Evolutionary conservation across 2,888 invertebrate genomes (phyloP).

Genomic region (Pseudolycoriella hygida): DNA sequence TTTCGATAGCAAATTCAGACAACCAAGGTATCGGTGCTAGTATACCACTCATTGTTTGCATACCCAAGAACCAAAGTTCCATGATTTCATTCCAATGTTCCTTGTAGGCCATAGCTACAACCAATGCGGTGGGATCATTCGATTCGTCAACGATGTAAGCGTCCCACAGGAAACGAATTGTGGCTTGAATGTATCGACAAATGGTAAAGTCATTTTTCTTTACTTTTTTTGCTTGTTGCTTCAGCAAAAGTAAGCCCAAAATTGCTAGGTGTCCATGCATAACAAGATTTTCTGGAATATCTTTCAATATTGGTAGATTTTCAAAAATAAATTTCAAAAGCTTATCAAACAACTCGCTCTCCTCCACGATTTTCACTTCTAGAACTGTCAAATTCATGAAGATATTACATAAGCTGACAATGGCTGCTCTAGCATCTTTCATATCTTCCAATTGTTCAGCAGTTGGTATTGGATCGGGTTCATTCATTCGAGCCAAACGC

Average conservation of each 20-base stretch:
- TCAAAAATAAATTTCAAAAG: constrained; percentile 73
- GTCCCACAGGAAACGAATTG: constrained; percentile 83
- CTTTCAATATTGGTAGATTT: constrained; percentile 67
- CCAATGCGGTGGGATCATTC: constrained; percentile 62
- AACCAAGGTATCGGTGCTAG: constrained; percentile 73
- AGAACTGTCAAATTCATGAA: constrained; percentile 84
- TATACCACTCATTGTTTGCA: constrained; percentile 79
- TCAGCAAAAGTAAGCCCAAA: constrained; percentile 61
- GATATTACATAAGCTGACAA: constrained; percentile 79
- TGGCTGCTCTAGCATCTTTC: constrained; percentile 67
- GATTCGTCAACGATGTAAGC: constrained; percentile 81
- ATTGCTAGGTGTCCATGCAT: constrained; percentile 73
- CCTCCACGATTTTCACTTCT: constrained; percentile 68
- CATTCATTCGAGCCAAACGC: constrained; percentile 52
- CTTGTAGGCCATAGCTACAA: constrained; percentile 72
- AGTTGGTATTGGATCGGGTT: constrained; percentile 58
- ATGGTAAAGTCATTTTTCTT: constrained; percentile 81
- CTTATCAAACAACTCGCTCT: constrained; percentile 56
- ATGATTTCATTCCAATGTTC: constrained; percentile 78
- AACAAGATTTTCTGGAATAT: constrained; percentile 65
- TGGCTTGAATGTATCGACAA: constrained; percentile 74
- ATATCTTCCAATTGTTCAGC: constrained; percentile 60
- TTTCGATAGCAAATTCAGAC: constrained; percentile 77
- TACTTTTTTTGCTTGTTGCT: constrained; percentile 64
- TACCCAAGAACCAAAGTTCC: constrained; percentile 84